Evolutionary conservation across 2,888 invertebrate genomes (phyloP).

Genomic region (Pachydiplax longipennis): DNA sequence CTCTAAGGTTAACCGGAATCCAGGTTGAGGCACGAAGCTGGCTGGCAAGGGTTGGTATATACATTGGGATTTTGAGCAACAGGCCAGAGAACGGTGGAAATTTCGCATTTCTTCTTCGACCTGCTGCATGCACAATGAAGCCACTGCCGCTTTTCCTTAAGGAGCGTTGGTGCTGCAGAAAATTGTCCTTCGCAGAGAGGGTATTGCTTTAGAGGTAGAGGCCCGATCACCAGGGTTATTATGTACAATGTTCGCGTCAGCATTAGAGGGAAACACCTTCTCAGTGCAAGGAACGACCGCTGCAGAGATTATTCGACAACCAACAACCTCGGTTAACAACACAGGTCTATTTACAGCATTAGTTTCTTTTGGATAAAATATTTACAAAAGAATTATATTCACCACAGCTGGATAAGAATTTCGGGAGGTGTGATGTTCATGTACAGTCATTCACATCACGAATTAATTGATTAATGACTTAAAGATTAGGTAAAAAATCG

Average conservation of each 20-base stretch:
- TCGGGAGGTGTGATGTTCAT: background rate
- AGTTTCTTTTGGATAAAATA: conserved; percentile 4
- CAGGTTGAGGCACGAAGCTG: background rate
- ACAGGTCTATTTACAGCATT: conserved; percentile 17
- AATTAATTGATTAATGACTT: background rate
- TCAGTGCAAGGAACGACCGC: background rate
- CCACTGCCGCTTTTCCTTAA: background rate
- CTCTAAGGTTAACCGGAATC: background rate
- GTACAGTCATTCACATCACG: background rate
- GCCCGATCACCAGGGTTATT: conserved; percentile 25
- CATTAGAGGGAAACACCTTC: background rate
- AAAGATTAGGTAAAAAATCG: background rate
- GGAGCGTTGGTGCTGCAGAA: background rate
- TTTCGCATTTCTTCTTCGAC: background rate
- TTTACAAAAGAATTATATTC: background rate
- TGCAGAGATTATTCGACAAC: background rate
- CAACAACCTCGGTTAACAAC: conserved; percentile 25
- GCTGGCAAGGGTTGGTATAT: background rate
- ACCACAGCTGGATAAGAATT: background rate
- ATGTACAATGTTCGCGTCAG: background rate
- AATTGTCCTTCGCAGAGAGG: background rate
- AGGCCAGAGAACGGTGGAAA: background rate
- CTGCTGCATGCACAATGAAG: background rate
- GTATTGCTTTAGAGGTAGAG: background rate
- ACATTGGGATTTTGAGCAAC: background rate